Evolutionary conservation across 2,113 vertebrate genomes (phyloP).

Genomic region (Brachyistius frenatus): DNA sequence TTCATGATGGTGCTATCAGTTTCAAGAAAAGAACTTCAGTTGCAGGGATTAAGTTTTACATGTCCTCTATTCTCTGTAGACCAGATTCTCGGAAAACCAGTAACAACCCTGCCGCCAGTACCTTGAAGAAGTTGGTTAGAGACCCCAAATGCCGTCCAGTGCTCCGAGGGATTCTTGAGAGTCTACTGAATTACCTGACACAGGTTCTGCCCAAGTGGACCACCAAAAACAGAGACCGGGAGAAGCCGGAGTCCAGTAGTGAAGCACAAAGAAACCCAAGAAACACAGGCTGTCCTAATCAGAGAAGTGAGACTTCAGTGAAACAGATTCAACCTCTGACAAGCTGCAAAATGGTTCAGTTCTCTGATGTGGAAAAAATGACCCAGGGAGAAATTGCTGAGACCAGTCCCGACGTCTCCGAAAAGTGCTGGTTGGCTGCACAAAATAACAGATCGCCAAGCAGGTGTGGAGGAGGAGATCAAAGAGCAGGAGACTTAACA

Average conservation of each 20-base stretch:
- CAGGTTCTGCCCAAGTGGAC: constrained; percentile 48
- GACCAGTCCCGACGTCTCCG: not conserved
- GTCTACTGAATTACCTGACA: constrained; percentile 86
- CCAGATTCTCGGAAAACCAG: constrained; percentile 57
- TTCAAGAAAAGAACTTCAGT: not conserved
- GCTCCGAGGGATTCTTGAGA: constrained; percentile 86
- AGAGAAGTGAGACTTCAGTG: constrained; percentile 7
- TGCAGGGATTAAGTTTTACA: constrained; percentile 60
- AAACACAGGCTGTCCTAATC: constrained; percentile 6
- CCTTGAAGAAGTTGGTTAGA: constrained; percentile 86
- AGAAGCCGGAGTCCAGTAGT: not conserved
- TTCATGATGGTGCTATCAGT: not conserved
- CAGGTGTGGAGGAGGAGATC: constrained; percentile 3
- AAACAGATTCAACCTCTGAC: constrained; percentile 22
- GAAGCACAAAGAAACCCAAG: constrained; percentile 4
- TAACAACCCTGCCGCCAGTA: constrained; percentile 70
- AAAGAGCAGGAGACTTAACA: constrained; percentile 28
- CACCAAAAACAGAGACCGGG: not conserved
- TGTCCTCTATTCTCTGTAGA: constrained; percentile 86
- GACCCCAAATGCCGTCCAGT: constrained; percentile 77
- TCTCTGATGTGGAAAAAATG: not conserved
- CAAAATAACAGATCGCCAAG: constrained; percentile 5
- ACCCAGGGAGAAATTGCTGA: not conserved
- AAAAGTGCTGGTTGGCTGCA: not conserved
- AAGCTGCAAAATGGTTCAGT: constrained; percentile 8